Conservation (phyloP, 2,888 invertebrate genomes). For the Lasioglossum leucozonium region DNA sequence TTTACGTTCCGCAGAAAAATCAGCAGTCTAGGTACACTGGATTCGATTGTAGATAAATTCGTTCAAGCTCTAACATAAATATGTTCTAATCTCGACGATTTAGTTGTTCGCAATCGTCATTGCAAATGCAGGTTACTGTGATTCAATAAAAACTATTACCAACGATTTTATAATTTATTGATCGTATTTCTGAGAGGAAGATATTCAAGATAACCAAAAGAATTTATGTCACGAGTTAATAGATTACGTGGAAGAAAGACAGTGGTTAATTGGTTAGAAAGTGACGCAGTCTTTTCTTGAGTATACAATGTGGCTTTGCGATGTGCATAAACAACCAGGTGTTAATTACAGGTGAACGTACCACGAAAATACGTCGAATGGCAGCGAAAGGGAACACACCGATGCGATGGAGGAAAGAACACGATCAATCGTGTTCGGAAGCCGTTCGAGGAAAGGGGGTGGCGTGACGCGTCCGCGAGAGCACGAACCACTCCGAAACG, state of each 20-base stretch:
- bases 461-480: slow-evolving; percentile 25
- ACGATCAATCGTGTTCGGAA: slow-evolving; percentile 19
- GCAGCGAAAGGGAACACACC: background rate
- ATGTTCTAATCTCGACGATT: no score
- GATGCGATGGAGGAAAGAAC: background rate
- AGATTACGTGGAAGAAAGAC: background rate
- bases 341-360: background rate
- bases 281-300: background rate
- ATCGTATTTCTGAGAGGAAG: background rate
- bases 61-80: background rate
- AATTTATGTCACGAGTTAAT: background rate
- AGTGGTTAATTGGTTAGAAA: no score
- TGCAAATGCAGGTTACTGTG: background rate
- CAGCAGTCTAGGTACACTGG: no score
- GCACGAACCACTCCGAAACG: slow-evolving; percentile 25
- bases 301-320: background rate
- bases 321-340: background rate
- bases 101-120: background rate
- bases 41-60: background rate
- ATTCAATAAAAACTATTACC: background rate
- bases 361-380: background rate
- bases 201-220: background rate
- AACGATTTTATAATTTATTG: background rate
- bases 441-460: slow-evolving; percentile 3
- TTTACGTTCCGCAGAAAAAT: no score